phyloP scores from a whole-genome alignment of 2,113 vertebrate species.

The Electrona antarctica region DNA sequence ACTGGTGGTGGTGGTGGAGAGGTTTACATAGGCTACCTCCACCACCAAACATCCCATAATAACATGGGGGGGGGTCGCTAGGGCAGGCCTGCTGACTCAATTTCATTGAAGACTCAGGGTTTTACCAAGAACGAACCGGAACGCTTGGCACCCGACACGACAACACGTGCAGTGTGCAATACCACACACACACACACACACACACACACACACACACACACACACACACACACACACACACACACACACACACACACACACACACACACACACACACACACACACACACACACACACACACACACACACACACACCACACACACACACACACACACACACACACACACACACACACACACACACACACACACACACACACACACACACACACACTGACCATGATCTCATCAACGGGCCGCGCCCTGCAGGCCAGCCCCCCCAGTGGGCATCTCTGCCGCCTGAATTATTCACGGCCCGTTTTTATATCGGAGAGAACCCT shows the following conservation, averaged over 20 bases:
- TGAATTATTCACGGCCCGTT: conserved; percentile 67
- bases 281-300: conserved; percentile 26
- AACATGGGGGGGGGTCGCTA: conserved; percentile 15
- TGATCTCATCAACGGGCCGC: conserved; percentile 62
- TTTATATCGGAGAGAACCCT: conserved; percentile 50
- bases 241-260: conserved; percentile 26
- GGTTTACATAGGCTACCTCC: conserved; percentile 10
- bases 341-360: too few relatives aligned
- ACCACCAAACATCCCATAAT: conserved; percentile 52
- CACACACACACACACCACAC: conserved; percentile 27
- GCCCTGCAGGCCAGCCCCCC: conserved; percentile 8
- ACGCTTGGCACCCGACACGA: conserved; percentile 17
- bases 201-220: conserved; percentile 26
- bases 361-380: too few relatives aligned
- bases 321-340: too few relatives aligned
- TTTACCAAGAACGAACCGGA: conserved; percentile 14
- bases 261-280: conserved; percentile 30
- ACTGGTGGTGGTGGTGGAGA: background rate
- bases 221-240: conserved; percentile 30
- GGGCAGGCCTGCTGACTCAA: conserved; percentile 41
- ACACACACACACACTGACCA: conserved; percentile 32
- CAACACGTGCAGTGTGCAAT: background rate
- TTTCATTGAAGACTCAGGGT: conserved; percentile 48
- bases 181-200: background rate
- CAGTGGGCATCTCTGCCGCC: conserved; percentile 38